phyloP scores from a whole-genome alignment of 2,888 invertebrate genomes.

The Idaea straminata region DNA sequence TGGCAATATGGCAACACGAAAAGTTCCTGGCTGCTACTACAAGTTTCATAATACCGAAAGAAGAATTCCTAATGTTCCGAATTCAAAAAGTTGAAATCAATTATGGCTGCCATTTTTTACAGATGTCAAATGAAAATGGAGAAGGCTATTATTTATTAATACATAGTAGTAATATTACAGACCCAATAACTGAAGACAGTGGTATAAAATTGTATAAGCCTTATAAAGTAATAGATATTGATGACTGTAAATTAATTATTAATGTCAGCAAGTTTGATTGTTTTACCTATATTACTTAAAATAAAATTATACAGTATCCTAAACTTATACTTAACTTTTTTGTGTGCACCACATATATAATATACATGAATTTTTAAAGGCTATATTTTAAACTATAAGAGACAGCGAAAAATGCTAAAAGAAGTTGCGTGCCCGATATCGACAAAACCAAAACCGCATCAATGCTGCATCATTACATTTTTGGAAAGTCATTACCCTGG shows the following conservation, averaged over 20 bases:
- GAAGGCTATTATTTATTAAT: conserved; percentile 51
- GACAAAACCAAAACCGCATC: no score
- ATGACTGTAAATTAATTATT: conserved; percentile 47
- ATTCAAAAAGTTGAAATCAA: conserved; percentile 50
- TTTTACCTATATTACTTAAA: conserved; percentile 10
- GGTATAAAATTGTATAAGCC: conserved; percentile 62
- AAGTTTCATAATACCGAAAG: conserved; percentile 62
- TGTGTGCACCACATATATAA: background rate
- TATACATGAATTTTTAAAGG: no score
- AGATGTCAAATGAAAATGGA: conserved; percentile 43
- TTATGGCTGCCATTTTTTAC: conserved; percentile 57
- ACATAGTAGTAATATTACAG: conserved; percentile 47
- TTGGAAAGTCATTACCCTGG: no score
- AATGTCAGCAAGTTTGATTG: conserved; percentile 68
- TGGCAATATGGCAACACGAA: conserved; percentile 79
- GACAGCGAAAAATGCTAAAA: no score
- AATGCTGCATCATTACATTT: no score
- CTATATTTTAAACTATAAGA: no score
- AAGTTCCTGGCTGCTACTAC: conserved; percentile 67
- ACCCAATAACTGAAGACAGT: conserved; percentile 37
- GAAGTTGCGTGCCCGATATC: no score
- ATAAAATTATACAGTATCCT: background rate
- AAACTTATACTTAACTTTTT: background rate
- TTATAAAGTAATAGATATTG: conserved; percentile 43
- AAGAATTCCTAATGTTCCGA: conserved; percentile 45